Percentiles rank a stretch among this genome's conserved stretches.
phyloP scores from a whole-genome alignment of 2,888 invertebrate species.

The Thecocarcelia acutangulata region DNA sequence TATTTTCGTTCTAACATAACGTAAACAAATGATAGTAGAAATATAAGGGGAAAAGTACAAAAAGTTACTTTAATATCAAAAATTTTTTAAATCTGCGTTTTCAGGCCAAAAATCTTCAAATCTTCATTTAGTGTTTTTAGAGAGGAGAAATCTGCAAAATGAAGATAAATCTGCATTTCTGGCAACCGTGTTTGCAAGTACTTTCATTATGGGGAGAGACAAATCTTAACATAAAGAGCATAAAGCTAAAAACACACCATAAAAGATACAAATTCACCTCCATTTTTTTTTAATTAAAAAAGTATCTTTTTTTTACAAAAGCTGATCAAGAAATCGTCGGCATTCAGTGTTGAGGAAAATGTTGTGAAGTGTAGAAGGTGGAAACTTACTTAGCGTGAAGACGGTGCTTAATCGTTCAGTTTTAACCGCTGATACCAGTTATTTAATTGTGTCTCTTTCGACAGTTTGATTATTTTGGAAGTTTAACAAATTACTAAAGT shows the following conservation, averaged over 20 bases:
- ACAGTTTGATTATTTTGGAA: conserved; percentile 43
- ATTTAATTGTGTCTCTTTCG: conserved; percentile 37
- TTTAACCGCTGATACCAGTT: conserved; percentile 54
- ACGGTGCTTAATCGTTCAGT: conserved; percentile 57
- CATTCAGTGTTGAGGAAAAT: conserved; percentile 75
- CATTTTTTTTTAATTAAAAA: conserved; percentile 29
- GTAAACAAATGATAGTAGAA: no score
- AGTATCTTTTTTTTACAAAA: conserved; percentile 22
- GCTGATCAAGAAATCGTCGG: conserved; percentile 33
- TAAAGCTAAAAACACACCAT: conserved; percentile 13
- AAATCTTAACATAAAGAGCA: conserved; percentile 1
- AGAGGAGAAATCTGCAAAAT: no score
- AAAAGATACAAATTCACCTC: conserved; percentile 29
- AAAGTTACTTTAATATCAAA: no score
- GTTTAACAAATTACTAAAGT: conserved; percentile 53
- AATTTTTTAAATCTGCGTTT: no score
- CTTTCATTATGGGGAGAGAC: background rate
- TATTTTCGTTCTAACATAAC: no score
- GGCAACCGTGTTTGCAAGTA: no score
- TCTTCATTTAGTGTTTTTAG: no score
- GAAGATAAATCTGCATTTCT: no score
- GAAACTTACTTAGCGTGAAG: conserved; percentile 17
- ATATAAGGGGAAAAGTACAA: no score
- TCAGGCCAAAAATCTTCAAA: no score
- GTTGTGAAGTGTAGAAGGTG: conserved; percentile 74